phyloP scores from a whole-genome alignment of 1,140 invertebrate genomes.

The Gryon sp. region DNA sequence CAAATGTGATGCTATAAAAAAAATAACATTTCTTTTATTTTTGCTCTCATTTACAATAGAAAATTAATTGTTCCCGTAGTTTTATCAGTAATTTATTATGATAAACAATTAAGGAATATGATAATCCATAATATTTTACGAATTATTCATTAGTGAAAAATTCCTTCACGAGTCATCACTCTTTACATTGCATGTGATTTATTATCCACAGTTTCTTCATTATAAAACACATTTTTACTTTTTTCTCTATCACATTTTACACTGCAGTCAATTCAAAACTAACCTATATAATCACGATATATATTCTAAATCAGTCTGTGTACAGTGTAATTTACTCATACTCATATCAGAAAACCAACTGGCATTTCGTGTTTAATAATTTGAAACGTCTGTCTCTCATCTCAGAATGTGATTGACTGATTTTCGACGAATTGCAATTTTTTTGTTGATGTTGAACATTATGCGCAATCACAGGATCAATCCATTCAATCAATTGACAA shows the following conservation, averaged over 20 bases:
- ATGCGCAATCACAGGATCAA: constrained; percentile 49
- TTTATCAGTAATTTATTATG: too few species aligned
- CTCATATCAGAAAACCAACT: constrained; percentile 3
- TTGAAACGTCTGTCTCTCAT: constrained; percentile 37
- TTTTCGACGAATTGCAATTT: constrained; percentile 49
- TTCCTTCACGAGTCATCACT: too few species aligned
- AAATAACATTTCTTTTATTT: too few species aligned
- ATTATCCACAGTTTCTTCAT: too few species aligned
- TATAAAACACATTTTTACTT: too few species aligned
- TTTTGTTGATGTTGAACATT: constrained; percentile 29
- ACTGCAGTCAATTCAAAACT: not conserved
- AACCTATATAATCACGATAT: not conserved
- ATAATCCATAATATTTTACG: too few species aligned
- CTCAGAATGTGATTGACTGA: constrained; percentile 38
- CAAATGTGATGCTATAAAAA: not conserved
- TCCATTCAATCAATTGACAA: constrained; percentile 58
- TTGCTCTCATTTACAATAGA: too few species aligned
- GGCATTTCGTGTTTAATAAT: constrained; percentile 32
- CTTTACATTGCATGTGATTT: too few species aligned
- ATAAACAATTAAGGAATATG: too few species aligned
- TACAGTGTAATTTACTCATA: not conserved
- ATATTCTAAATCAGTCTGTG: not conserved
- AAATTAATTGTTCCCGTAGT: too few species aligned
- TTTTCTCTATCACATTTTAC: too few species aligned
- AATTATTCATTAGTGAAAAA: too few species aligned